Base-by-base conservation (phyloP, 2,888 invertebrate species). In the Chymomyza amoena region DNA sequence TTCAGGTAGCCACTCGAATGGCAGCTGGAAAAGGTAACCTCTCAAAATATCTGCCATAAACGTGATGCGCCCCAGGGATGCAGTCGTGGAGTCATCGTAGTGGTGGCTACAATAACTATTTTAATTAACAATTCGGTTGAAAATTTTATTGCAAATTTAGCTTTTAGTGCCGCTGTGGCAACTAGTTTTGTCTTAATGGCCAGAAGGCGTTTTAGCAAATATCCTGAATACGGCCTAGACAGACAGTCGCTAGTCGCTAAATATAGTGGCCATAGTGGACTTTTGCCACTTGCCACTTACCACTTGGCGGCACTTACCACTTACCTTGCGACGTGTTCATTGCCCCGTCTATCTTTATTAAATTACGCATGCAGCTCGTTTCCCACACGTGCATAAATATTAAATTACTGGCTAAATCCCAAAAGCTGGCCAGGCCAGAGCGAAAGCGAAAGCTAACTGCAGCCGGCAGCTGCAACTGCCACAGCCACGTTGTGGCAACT, bases 121-220 rank as follows among this genome's bases (percentile, higher is more conserved):
- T 89, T 81, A 89, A 89, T 89, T 87, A 88, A 86, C 87, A 87
- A 88, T 88, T 87, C 87, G 84, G 69, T 88, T 75, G 79, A 73
- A 78, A 66, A 79, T 87, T 89, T 89, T 84, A 82, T 80, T 79
- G 76, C 81, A 69, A 77, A 73, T 69, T 78, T 69, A 72, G 72
- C 66, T 80, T 79, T 80, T 84, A 84, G 83, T 87, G 77, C 73
- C 32, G 60, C 60, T 32, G 61, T 60, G 13, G 15, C 56, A 51
- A 71, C 75, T 71, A 68, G 71, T 39, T 57, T 18, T 18, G 16
- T 13, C 39, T 45, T 66, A 72, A 74, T 73, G 36, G 73, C 73
- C 70, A 28, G 64, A 66, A 74, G 74, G 74, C 74, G 73, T 74
- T 73, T 69, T 66, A 18, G 73, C 73, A 70, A 72, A 73, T 74